Evolutionary conservation across 2,888 invertebrate species (phyloP).

Genomic region (Automeris io): DNA sequence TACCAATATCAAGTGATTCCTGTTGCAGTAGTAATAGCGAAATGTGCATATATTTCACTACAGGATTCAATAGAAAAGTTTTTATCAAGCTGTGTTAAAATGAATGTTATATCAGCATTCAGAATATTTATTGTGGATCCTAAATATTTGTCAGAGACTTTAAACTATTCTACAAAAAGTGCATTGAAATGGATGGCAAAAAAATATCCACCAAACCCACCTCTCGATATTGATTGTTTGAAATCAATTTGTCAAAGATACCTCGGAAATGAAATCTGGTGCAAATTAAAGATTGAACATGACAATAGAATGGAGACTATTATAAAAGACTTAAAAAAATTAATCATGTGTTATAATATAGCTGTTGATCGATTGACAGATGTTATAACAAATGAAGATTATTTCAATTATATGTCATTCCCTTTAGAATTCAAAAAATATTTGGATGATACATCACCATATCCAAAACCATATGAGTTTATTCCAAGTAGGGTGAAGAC

Average conservation of each 20-base stretch:
- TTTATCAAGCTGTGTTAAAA: slow-evolving; percentile 34
- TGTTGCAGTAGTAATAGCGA: slow-evolving; percentile 52
- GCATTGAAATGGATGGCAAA: slow-evolving; percentile 71
- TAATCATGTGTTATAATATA: slow-evolving; percentile 81
- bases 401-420: slow-evolving; percentile 79
- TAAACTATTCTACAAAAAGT: slow-evolving; percentile 46
- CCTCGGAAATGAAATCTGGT: slow-evolving; percentile 80
- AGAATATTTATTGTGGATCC: slow-evolving; percentile 48
- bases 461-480: slow-evolving; percentile 81
- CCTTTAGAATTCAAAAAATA: slow-evolving; percentile 79
- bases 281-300: slow-evolving; percentile 57
- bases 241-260: slow-evolving; percentile 74
- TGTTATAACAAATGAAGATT: slow-evolving; percentile 77
- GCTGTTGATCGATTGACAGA: slow-evolving; percentile 79
- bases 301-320: slow-evolving; percentile 56
- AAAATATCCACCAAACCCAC: slow-evolving; percentile 63
- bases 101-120: slow-evolving; percentile 48
- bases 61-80: slow-evolving; percentile 33
- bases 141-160: slow-evolving; percentile 38
- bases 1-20: slow-evolving; percentile 61
- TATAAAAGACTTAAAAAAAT: slow-evolving; percentile 73
- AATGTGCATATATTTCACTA: slow-evolving; percentile 22
- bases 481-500: slow-evolving; percentile 79
- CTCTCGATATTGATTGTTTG: slow-evolving; percentile 76
- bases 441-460: slow-evolving; percentile 61